A percentile compares a stretch with the other conserved stretches of the same genome.
Evolutionary conservation across 2,113 vertebrate species (phyloP).

Genomic region (Mus spicilegus): DNA sequence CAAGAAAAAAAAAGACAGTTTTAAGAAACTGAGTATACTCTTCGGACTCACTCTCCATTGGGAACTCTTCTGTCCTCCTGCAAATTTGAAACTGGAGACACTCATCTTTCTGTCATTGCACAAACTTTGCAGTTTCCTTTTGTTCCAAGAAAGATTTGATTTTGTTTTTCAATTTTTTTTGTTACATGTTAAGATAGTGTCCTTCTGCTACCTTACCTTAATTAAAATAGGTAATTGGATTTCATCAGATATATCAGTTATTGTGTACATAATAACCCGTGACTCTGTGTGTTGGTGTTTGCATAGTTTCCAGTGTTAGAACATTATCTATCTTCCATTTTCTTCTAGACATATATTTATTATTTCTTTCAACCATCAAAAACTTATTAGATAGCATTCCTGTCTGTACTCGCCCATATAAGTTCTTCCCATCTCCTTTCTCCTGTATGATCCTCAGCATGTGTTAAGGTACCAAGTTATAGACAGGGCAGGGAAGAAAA

Average conservation of each 20-base stretch:
- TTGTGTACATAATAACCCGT: neutral
- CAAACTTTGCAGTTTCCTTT: neutral
- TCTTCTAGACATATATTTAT: neutral
- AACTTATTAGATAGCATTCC: neutral
- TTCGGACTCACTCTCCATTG: neutral
- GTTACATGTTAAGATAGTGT: neutral
- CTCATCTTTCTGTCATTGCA: neutral
- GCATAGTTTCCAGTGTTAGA: neutral
- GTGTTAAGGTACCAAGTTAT: neutral
- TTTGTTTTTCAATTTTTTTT: neutral
- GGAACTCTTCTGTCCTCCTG: neutral
- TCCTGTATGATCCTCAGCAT: neutral
- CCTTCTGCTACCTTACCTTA: neutral
- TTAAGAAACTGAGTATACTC: neutral
- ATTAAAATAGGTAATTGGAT: neutral
- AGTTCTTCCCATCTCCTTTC: neutral
- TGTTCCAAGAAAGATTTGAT: neutral
- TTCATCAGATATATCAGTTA: neutral
- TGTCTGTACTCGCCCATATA: neutral
- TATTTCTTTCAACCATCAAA: neutral
- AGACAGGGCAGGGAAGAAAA: neutral
- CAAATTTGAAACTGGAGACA: neutral
- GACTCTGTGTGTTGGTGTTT: neutral
- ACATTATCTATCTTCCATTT: neutral
- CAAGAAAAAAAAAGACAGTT: neutral